A percentile compares a stretch with the other conserved stretches of the same genome.
phyloP scores from a whole-genome alignment of 2,888 invertebrate genomes.

The Buathra laborator region DNA sequence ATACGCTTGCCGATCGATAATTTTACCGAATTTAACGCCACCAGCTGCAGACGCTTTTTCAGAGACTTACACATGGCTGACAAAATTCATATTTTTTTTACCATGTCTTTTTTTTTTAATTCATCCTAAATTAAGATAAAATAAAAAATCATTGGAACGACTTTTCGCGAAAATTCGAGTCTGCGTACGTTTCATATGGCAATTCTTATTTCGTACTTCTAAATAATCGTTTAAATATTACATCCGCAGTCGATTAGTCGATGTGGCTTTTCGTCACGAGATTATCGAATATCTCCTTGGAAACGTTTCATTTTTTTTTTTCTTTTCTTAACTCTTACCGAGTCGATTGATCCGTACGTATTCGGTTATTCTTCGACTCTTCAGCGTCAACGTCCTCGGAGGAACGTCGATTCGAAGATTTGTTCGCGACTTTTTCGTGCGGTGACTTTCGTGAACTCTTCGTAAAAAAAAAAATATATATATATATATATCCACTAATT shows the following conservation, averaged over 20 bases:
- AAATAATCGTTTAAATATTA: constrained; percentile 49
- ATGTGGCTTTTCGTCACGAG: constrained; percentile 42
- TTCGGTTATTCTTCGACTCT: neutral
- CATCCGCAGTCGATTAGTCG: constrained; percentile 48
- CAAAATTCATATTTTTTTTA: neutral
- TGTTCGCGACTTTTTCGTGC: neutral
- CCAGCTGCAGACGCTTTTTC: constrained; percentile 10
- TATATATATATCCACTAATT: neutral
- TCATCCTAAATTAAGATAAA: neutral
- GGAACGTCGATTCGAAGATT: neutral
- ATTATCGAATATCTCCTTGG: constrained; percentile 5
- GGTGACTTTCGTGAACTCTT: neutral
- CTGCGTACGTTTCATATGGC: constrained; percentile 61
- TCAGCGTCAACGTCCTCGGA: neutral
- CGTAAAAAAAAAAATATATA: neutral
- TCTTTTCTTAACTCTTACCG: neutral
- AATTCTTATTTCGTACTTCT: constrained; percentile 55
- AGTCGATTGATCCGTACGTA: neutral
- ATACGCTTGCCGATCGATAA: neutral
- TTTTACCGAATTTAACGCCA: constrained; percentile 20
- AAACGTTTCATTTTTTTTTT: constrained; percentile 1
- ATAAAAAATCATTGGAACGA: neutral
- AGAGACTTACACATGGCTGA: neutral
- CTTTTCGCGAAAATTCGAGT: constrained; percentile 24
- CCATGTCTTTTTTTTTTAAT: neutral